Evolutionary conservation across 2,113 vertebrate species (phyloP).

Genomic region (Solea solea): DNA sequence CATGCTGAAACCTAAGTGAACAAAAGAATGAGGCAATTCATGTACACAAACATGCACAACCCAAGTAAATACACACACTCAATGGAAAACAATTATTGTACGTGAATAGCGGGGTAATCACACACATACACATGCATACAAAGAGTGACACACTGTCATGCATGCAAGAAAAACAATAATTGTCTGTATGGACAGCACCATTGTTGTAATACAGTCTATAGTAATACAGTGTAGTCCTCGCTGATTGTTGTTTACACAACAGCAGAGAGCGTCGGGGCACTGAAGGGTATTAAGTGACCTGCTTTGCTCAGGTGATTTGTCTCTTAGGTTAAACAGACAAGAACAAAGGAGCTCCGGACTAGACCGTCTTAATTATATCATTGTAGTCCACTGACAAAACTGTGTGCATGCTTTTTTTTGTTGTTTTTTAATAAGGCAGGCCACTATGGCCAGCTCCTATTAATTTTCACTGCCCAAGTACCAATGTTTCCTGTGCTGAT

Average conservation of each 20-base stretch:
- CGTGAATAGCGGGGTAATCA: slow-evolving; percentile 40
- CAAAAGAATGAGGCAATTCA: slow-evolving; percentile 65
- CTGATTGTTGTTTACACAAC: slow-evolving; percentile 77
- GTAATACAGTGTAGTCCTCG: slow-evolving; percentile 66
- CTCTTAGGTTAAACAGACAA: slow-evolving; percentile 78
- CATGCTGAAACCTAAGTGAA: slow-evolving; percentile 65
- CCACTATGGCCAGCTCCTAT: slow-evolving; percentile 20
- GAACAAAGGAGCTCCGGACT: slow-evolving; percentile 67
- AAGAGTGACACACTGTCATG: slow-evolving; percentile 56
- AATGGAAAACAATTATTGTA: slow-evolving; percentile 72
- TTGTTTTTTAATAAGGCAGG: slow-evolving; percentile 46
- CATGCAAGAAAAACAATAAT: slow-evolving; percentile 66
- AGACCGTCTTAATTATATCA: slow-evolving; percentile 76
- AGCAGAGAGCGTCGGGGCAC: slow-evolving; percentile 52
- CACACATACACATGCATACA: slow-evolving; percentile 14
- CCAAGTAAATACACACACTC: slow-evolving; percentile 69
- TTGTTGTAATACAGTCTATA: slow-evolving; percentile 60
- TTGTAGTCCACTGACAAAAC: slow-evolving; percentile 53
- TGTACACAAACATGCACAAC: slow-evolving; percentile 51
- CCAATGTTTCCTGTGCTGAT: slow-evolving; percentile 19
- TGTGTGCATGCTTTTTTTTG: slow-evolving; percentile 28
- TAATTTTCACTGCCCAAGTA: slow-evolving; percentile 28
- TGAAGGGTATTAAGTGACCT: slow-evolving; percentile 73
- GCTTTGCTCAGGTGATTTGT: slow-evolving; percentile 77
- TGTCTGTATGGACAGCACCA: slow-evolving; percentile 51